Percentiles rank a stretch among this genome's conserved stretches.
Evolutionary conservation across 2,113 vertebrate species (phyloP).

Genomic region (Cisticola juncidis): DNA sequence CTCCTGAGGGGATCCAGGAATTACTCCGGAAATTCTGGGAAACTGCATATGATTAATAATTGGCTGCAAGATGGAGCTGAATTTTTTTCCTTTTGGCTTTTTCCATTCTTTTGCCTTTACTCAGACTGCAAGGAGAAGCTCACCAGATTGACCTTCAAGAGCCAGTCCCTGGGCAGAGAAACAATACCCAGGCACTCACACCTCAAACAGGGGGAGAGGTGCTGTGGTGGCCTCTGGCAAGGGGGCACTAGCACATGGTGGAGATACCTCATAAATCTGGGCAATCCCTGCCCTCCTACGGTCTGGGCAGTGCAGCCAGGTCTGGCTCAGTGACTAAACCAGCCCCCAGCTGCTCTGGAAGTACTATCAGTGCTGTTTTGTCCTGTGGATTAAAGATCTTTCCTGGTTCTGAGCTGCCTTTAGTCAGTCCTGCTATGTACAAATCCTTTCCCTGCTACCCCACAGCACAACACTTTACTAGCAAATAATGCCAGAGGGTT

Average conservation of each 20-base stretch:
- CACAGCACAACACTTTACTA: background rate
- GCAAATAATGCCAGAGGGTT: background rate
- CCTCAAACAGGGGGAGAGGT: background rate
- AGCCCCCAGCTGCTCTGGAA: background rate
- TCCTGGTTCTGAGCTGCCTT: background rate
- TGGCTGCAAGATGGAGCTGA: background rate
- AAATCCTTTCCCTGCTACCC: background rate
- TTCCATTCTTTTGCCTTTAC: background rate
- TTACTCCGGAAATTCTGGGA: background rate
- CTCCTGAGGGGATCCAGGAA: background rate
- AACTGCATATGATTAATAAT: background rate
- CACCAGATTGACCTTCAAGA: background rate
- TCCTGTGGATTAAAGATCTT: background rate
- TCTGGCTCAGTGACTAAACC: background rate
- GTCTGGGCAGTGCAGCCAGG: background rate
- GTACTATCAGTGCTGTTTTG: background rate
- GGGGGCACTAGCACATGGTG: background rate
- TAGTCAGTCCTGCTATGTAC: background rate
- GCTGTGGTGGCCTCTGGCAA: background rate
- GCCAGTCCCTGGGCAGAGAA: background rate
- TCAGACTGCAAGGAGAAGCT: background rate
- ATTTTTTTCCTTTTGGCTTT: background rate
- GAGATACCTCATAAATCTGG: background rate
- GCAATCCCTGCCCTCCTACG: background rate
- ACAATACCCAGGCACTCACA: accelerated